Percentiles rank a stretch among this genome's conserved stretches.
These are phyloP conservation scores for Corythaixoides concolor DNA, from an alignment of 2,113 vertebrate genomes.

Conservation along the genomic window DNA sequence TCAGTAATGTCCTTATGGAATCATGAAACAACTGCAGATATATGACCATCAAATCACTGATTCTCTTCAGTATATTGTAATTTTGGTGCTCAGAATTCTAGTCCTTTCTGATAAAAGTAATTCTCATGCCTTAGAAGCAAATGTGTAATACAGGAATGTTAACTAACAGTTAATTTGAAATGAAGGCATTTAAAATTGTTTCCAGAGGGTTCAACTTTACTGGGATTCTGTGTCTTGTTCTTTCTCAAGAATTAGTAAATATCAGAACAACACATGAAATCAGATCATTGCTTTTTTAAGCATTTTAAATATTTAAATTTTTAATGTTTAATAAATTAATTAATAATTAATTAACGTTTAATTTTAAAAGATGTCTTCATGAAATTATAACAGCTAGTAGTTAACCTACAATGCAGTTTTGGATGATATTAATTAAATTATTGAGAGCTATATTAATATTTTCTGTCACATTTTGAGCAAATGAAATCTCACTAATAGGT, in stretches of 20 bases:
- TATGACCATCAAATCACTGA: neutral
- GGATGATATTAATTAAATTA: neutral
- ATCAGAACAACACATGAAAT: neutral
- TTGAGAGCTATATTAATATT: neutral
- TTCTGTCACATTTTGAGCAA: neutral
- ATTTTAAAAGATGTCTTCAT: too few species aligned
- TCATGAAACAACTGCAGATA: neutral
- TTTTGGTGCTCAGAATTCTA: neutral
- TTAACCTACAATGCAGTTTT: neutral
- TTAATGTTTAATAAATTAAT: too few species aligned
- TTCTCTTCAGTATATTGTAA: neutral
- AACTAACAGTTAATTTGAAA: neutral
- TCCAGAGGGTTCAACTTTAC: neutral
- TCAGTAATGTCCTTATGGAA: neutral
- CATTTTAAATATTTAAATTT: too few species aligned
- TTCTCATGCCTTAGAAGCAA: neutral
- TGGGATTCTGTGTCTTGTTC: neutral
- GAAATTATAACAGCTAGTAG: neutral
- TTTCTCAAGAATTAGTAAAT: neutral
- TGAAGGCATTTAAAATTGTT: neutral
- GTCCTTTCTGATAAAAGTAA: neutral
- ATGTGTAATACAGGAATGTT: neutral
- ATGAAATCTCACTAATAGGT: neutral
- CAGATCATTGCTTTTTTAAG: neutral
- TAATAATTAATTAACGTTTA: too few species aligned